Evolutionary conservation across 1,140 invertebrate genomes (phyloP).

Genomic region (Tetramorium simillimum): DNA sequence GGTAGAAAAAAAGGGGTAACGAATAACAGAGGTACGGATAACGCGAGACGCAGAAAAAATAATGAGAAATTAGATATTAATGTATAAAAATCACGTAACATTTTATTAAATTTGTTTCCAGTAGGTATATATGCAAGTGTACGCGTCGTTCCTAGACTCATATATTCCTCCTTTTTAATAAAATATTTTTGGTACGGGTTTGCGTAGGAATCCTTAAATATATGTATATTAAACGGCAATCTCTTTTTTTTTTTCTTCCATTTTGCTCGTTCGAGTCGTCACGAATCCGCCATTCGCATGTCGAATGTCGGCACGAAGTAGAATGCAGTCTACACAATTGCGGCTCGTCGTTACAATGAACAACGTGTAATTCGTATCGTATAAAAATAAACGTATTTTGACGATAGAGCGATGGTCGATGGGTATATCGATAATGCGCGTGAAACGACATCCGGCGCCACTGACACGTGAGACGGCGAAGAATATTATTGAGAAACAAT

Average conservation of each 20-base stretch:
- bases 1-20: constrained; percentile 24
- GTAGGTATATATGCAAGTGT: constrained; percentile 75
- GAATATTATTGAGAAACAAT: constrained; percentile 59
- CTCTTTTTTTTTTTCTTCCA: neutral
- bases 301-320: constrained; percentile 68
- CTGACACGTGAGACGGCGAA: constrained; percentile 49
- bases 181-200: constrained; percentile 81
- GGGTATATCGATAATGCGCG: constrained; percentile 43
- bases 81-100: constrained; percentile 83
- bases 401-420: constrained; percentile 77
- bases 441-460: constrained; percentile 60
- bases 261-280: constrained; percentile 44
- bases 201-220: constrained; percentile 67
- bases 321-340: constrained; percentile 58
- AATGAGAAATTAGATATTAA: constrained; percentile 77
- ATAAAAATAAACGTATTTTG: constrained; percentile 82
- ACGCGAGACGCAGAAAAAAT: constrained; percentile 61
- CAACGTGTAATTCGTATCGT: constrained; percentile 75
- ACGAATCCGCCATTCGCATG: constrained; percentile 54
- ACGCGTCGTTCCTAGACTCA: constrained; percentile 74
- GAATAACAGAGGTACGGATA: constrained; percentile 34
- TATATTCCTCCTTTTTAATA: constrained; percentile 74
- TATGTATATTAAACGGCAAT: constrained; percentile 32
- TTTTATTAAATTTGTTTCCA: constrained; percentile 82
- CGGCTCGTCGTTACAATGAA: constrained; percentile 74